phyloP scores from a whole-genome alignment of 2,888 invertebrate species.

The Monochamus alternatus region DNA sequence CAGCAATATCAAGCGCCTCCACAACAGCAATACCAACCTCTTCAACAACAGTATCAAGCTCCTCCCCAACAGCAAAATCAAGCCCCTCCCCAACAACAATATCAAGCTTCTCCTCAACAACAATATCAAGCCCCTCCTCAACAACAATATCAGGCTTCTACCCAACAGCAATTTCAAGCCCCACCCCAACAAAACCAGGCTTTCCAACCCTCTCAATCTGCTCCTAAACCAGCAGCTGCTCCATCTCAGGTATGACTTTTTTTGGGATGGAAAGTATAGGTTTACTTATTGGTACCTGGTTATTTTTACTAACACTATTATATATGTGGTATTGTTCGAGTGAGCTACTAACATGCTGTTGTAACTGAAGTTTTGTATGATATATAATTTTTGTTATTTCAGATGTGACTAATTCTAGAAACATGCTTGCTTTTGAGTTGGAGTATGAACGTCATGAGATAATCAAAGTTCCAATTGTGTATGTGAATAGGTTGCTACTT shows the following conservation, averaged over 20 bases:
- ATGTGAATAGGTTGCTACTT: background rate
- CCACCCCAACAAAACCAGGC: conserved; percentile 54
- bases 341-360: background rate
- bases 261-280: conserved; percentile 18
- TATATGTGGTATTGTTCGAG: conserved; percentile 5
- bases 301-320: background rate
- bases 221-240: conserved; percentile 51
- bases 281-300: conserved; percentile 9
- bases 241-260: conserved; percentile 39
- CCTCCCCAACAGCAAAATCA: conserved; percentile 32
- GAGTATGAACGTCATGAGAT: background rate
- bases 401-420: too few species aligned
- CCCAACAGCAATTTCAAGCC: conserved; percentile 51
- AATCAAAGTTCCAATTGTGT: background rate
- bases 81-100: conserved; percentile 26
- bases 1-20: conserved; percentile 46
- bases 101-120: conserved; percentile 18
- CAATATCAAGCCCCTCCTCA: conserved; percentile 28
- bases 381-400: too few species aligned
- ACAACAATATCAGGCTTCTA: conserved; percentile 46
- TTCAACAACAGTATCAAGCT: conserved; percentile 40
- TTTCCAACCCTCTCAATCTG: conserved; percentile 48
- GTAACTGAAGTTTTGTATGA: too few species aligned
- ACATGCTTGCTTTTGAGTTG: background rate
- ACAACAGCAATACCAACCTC: conserved; percentile 28